Base-by-base conservation (phyloP, 2,113 vertebrate species). In the Raphicerus campestris region DNA sequence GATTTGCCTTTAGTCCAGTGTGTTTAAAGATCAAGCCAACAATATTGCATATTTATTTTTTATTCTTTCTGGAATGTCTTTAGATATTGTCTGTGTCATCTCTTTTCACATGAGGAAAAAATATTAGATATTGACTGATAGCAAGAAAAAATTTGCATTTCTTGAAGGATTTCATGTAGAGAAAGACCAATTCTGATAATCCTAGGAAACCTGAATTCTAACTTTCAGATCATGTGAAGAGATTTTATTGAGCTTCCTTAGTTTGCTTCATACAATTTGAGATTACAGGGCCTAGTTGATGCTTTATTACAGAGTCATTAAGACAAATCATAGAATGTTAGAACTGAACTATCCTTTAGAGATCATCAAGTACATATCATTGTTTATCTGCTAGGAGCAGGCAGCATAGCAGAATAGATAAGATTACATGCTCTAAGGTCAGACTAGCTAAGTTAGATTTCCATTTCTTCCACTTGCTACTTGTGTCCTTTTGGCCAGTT, bases 21-120 rank as follows among this genome's bases (percentile, higher is more conserved):
- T 93, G 10, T 92, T 97, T 96, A 90, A 94, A 96, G 45, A 42
- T 91, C 10, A 81, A n/a, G 47, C 22, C 35, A 8, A 89, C 28
- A 89, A 1, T 87, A 82, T 87, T 87, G n/a, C 42, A 78, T 14
- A 73, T 60, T 26, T 60, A 35, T 60, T 84, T 30, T 86, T 95
- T 81, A 86, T 88, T 85, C 35, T 88, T 89, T 6, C 35, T 87
- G 26, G n/a, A 93, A 80, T 73, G 28, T 82, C 53, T 92, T 96
- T 95, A 58, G 42, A 78, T 87, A 53, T 61, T 88, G 11, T 60
- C 30, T 92, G 20, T 78, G 16, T 39, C 14, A 35, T 87, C 17
- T 90, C 20, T 91, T 84, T 80, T 96, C 32, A 97, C 61, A 84
- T 87, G 39, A 87, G 51, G 75, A 86, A 87, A 83, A 70, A 73